Evolutionary conservation across 2,113 vertebrate genomes (phyloP).

Genomic region (Equus przewalskii): DNA sequence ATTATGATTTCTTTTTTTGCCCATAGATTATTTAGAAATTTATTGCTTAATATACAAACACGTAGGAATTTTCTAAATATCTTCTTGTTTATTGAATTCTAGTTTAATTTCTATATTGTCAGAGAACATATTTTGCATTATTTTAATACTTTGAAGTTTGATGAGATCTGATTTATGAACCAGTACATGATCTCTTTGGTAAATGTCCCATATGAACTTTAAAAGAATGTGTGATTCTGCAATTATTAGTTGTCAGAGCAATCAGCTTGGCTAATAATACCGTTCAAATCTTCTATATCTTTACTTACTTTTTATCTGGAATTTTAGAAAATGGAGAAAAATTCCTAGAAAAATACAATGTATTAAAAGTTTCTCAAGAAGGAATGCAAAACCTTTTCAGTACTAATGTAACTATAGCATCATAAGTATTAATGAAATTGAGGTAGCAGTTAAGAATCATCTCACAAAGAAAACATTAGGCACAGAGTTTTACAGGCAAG

Average conservation of each 20-base stretch:
- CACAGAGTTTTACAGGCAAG: background rate
- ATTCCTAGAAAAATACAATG: background rate
- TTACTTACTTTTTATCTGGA: slow-evolving; percentile 29
- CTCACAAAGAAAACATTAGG: slow-evolving; percentile 7
- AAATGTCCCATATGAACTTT: background rate
- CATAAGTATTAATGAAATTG: slow-evolving; percentile 29
- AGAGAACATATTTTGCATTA: slow-evolving; percentile 3
- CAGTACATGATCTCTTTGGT: background rate
- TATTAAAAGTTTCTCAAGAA: background rate
- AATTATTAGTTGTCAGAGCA: background rate
- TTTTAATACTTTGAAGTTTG: background rate
- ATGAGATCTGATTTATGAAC: slow-evolving; percentile 32
- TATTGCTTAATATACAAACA: background rate
- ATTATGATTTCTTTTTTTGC: background rate
- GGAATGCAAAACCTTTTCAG: background rate
- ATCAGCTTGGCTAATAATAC: background rate
- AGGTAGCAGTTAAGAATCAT: slow-evolving; percentile 11
- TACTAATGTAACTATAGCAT: background rate
- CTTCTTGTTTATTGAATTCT: background rate
- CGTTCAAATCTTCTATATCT: background rate
- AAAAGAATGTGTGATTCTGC: background rate
- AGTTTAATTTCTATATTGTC: slow-evolving; percentile 14
- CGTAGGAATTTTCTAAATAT: slow-evolving; percentile 25
- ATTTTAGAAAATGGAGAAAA: slow-evolving; percentile 23
- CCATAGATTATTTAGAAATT: slow-evolving; percentile 15